phyloP scores from a whole-genome alignment of 2,888 invertebrate genomes.

The Subacronicta megacephala region DNA sequence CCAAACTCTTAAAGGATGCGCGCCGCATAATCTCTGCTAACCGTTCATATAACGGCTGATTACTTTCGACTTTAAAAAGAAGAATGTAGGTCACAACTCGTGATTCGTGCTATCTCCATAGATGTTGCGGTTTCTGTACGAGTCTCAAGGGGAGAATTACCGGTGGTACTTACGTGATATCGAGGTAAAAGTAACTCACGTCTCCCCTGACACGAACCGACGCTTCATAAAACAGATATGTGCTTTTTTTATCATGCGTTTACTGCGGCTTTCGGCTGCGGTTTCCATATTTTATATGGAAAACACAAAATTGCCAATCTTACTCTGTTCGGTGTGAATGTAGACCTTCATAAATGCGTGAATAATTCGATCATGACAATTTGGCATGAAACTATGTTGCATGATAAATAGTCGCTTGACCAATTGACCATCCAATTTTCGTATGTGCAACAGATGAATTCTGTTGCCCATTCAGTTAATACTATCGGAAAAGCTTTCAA shows the following conservation, averaged over 20 bases:
- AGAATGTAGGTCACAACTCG: slow-evolving; percentile 38
- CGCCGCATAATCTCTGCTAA: slow-evolving; percentile 24
- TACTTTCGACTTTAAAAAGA: slow-evolving; percentile 39
- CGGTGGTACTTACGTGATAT: slow-evolving; percentile 47
- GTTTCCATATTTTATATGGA: too few relatives aligned
- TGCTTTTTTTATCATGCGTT: slow-evolving; percentile 36
- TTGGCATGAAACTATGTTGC: too few relatives aligned
- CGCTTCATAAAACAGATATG: slow-evolving; percentile 43
- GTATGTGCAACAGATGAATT: too few relatives aligned
- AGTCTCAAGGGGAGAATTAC: slow-evolving; percentile 50
- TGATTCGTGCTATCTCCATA: slow-evolving; percentile 43
- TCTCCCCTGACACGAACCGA: slow-evolving; percentile 35
- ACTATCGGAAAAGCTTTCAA: too few relatives aligned
- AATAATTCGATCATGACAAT: too few relatives aligned
- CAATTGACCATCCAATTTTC: too few relatives aligned
- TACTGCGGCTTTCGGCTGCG: slow-evolving; percentile 19
- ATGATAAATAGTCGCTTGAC: too few relatives aligned
- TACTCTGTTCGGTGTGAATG: too few relatives aligned
- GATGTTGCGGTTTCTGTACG: slow-evolving; percentile 44
- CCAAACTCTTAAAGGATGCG: not conserved
- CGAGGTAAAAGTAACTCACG: slow-evolving; percentile 41
- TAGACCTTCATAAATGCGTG: too few relatives aligned
- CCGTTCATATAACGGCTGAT: slow-evolving; percentile 34
- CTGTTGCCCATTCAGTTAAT: too few relatives aligned
- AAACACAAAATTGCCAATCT: too few relatives aligned